These are phyloP conservation scores for Labroides dimidiatus DNA, from an alignment of 2,797 vertebrate genomes.

Conservation along the genomic window DNA sequence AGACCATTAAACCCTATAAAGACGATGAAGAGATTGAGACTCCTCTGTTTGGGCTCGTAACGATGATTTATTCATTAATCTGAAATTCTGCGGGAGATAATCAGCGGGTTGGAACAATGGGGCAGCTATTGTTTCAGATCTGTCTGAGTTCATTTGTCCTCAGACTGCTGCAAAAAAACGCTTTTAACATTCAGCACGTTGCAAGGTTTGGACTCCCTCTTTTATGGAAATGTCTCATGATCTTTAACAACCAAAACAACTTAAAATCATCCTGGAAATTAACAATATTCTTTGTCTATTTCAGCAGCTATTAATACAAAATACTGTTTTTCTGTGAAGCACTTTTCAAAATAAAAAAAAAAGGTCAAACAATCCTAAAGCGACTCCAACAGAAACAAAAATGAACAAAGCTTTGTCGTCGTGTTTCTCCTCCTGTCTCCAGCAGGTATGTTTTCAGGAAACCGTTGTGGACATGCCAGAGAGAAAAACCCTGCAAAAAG, in stretches of 20 bases:
- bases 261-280: too few species aligned
- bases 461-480: slow-evolving; percentile 13
- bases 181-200: too few species aligned
- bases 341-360: too few species aligned
- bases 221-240: too few species aligned
- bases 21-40: slow-evolving; percentile 43
- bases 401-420: slow-evolving; percentile 44
- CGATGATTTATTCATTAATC: slow-evolving; percentile 51
- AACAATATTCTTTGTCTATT: too few species aligned
- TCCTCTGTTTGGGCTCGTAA: slow-evolving; percentile 53
- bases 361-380: slow-evolving; percentile 50
- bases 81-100: slow-evolving; percentile 20
- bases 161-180: background rate
- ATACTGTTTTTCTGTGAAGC: too few species aligned
- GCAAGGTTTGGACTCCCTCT: too few species aligned
- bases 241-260: too few species aligned
- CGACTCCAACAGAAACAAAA: slow-evolving; percentile 29
- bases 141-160: background rate
- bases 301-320: too few species aligned
- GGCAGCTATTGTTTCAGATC: background rate
- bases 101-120: background rate
- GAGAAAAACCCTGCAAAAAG: slow-evolving; percentile 41
- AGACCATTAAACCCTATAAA: slow-evolving; percentile 44
- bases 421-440: slow-evolving; percentile 48
- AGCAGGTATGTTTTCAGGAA: slow-evolving; percentile 58